Conservation (phyloP, 2,113 vertebrate species). For the Acanthochromis polyacanthus region DNA sequence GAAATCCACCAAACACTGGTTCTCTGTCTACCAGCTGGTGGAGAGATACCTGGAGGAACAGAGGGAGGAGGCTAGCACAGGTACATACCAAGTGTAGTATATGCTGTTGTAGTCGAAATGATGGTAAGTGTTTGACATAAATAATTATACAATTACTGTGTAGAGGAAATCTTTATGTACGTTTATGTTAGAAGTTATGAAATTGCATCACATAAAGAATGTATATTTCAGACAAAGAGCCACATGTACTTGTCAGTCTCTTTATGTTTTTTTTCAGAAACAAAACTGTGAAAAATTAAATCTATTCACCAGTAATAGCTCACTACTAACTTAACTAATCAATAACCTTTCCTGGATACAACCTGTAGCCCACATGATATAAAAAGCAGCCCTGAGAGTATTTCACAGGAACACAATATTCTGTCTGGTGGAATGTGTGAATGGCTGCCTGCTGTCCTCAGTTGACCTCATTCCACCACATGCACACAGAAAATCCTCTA, state of each 20-base stretch:
- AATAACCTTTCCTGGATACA: too few relatives aligned
- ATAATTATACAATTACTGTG: too few relatives aligned
- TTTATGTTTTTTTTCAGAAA: too few relatives aligned
- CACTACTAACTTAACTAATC: background rate
- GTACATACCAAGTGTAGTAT: conserved; percentile 64
- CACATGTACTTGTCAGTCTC: too few relatives aligned
- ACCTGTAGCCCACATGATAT: too few relatives aligned
- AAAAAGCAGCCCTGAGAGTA: too few relatives aligned
- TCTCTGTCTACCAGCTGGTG: conserved; percentile 96
- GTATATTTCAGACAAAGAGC: too few relatives aligned
- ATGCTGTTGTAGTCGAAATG: background rate
- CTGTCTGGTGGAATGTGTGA: conserved; percentile 64
- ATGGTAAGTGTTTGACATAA: background rate
- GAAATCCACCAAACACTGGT: conserved; percentile 94
- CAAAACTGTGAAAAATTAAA: too few relatives aligned
- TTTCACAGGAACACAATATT: too few relatives aligned
- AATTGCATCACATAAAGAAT: too few relatives aligned
- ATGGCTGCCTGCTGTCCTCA: conserved; percentile 55
- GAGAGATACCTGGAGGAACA: conserved; percentile 90
- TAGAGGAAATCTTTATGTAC: too few relatives aligned
- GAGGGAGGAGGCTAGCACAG: conserved; percentile 72
- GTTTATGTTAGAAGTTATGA: too few relatives aligned
- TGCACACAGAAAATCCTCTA: background rate
- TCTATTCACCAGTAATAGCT: background rate
- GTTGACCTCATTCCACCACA: conserved; percentile 17